Evolutionary conservation across 2,113 vertebrate species (phyloP), one percentile per base, ranked within the genome.

Genomic region (Vulpes vulpes): DNA sequence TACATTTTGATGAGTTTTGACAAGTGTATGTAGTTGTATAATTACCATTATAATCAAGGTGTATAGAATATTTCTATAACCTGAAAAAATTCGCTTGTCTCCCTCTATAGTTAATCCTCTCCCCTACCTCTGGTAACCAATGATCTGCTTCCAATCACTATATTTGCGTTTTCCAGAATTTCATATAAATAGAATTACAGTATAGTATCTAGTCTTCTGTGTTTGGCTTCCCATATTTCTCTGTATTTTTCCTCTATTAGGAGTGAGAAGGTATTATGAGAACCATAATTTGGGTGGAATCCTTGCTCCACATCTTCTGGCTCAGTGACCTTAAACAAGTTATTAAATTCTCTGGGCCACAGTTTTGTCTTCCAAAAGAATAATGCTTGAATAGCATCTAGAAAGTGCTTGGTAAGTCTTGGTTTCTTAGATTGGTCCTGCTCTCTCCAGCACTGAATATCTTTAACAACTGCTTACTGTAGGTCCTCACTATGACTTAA

Each of bases 131-230:
- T 78, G 8, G 20, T 23, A 65, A 65, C 38, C 55, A 60, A 2
- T 64, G 53, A 82, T 35, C 22, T 32, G 23, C 15, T 85, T 93
- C 71, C 38, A 17, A 67, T 67, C 65, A 27, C 65, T 82, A 27
- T 9, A 43, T 88, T 82, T 91, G 53, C 30, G 38, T 51, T 94
- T 94, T 62, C 53, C 86, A 60, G 93, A 67, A 89, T 55, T 73
- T 91, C 27, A 62, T 19, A n/a, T 38, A 59, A 43, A 76, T 73
- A 20, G 57, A 94, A 60, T 82, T 22, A 60, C 3, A 43, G 43
- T 43, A 53, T 12, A 25, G 25, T 27, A 51, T 55, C 89, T 53
- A 25, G 23, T 76, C 55, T 91, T 74, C 16, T 32, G 35, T 55
- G 19, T 92, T 84, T 92, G 30, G 7, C 35, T 65, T 82, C 49